phyloP scores from a whole-genome alignment of 2,113 vertebrate genomes.

The Elachura formosa region DNA sequence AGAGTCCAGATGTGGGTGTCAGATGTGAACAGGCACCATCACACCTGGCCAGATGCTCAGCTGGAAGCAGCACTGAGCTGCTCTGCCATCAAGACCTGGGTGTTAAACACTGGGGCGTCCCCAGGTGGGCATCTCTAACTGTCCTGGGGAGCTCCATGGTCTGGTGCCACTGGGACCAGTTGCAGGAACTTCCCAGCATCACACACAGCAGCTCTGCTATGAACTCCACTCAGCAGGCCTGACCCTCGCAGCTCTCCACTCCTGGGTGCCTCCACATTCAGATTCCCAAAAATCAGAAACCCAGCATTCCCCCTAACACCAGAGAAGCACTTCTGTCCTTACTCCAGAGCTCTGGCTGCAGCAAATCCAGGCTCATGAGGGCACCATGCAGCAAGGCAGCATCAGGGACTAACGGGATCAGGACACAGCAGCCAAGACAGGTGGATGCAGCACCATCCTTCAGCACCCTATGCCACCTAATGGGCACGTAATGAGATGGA shows the following conservation, averaged over 20 bases:
- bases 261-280: not conserved
- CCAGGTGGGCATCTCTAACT: not conserved
- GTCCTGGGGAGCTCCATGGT: not conserved
- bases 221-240: not conserved
- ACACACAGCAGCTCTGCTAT: fast-evolving
- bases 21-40: not conserved
- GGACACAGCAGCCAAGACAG: not conserved
- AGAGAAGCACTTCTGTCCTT: not conserved
- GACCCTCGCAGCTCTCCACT: not conserved
- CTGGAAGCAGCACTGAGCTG: not conserved
- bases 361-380: not conserved
- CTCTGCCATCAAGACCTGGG: not conserved
- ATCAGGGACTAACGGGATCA: not conserved
- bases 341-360: not conserved
- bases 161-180: not conserved
- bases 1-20: not conserved
- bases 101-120: not conserved
- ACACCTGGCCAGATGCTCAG: not conserved
- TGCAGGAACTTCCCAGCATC: not conserved
- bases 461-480: fast-evolving
- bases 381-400: not conserved
- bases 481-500: not conserved
- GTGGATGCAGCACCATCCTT: not conserved
- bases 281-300: not conserved
- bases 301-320: not conserved